A percentile compares a stretch with the other conserved stretches of the same genome.
Evolutionary conservation across 2,888 invertebrate species (phyloP).

Genomic region (Molorchus minor): DNA sequence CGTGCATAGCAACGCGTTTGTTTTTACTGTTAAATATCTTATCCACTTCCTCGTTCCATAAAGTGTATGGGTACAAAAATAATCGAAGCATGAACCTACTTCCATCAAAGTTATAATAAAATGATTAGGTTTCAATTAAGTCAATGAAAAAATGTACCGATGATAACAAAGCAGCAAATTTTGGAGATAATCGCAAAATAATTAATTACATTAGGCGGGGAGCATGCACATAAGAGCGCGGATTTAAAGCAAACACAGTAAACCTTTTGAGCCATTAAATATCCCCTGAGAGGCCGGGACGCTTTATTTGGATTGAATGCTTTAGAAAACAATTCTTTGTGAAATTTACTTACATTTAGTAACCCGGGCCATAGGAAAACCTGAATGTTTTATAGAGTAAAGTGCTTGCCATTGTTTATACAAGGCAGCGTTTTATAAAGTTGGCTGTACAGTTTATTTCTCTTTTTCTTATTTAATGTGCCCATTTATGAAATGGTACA

Average conservation of each 20-base stretch:
- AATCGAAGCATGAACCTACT: conserved; percentile 3
- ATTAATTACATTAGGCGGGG: conserved; percentile 35
- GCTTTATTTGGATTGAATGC: conserved; percentile 45
- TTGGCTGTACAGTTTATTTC: conserved; percentile 6
- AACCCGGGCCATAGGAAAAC: conserved; percentile 22
- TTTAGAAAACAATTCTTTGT: conserved; percentile 43
- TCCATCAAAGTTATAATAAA: conserved; percentile 3
- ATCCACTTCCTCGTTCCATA: no score
- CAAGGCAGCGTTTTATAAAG: conserved; percentile 22
- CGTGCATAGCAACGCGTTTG: no score
- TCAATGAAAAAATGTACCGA: not conserved
- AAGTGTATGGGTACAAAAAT: not conserved
- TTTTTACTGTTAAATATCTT: no score
- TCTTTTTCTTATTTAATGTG: conserved; percentile 15
- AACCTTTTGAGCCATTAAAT: conserved; percentile 44
- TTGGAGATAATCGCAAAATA: conserved; percentile 36
- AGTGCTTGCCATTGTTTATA: conserved; percentile 28
- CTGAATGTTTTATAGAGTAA: conserved; percentile 27
- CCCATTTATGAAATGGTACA: conserved; percentile 10
- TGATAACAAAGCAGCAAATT: conserved; percentile 21
- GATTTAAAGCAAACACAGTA: conserved; percentile 41
- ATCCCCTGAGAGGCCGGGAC: conserved; percentile 39
- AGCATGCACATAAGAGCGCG: conserved; percentile 33
- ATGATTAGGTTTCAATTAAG: conserved; percentile 1
- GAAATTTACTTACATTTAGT: conserved; percentile 39